Evolutionary conservation across 2,113 vertebrate species (phyloP).

Genomic region (Anas platyrhynchos): DNA sequence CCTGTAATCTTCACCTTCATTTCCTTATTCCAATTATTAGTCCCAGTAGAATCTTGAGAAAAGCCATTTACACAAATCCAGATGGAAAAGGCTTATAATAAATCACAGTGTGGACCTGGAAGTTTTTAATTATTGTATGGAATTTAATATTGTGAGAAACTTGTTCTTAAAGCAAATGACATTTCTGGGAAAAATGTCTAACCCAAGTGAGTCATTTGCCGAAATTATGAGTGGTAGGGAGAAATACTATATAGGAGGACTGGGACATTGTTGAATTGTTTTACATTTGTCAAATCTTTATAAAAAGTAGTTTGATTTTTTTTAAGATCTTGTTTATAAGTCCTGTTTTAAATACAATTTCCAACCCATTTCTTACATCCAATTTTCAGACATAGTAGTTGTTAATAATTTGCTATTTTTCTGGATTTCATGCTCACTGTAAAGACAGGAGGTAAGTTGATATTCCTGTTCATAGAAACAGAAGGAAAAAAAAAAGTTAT

Average conservation of each 20-base stretch:
- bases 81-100: not conserved
- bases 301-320: not conserved
- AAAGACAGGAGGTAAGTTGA: not conserved
- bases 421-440: not conserved
- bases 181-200: not conserved
- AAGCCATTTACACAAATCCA: not conserved
- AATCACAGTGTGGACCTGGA: not conserved
- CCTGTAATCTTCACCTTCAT: not conserved
- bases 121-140: not conserved
- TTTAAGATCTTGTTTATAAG: not conserved
- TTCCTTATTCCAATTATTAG: not conserved
- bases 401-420: not conserved
- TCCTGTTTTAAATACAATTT: not conserved
- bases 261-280: accelerated
- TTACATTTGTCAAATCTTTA: not conserved
- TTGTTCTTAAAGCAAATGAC: not conserved
- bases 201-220: not conserved
- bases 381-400: not conserved
- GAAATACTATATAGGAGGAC: not conserved
- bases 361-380: not conserved
- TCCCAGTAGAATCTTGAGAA: not conserved
- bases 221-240: not conserved
- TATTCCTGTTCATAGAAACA: not conserved
- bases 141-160: not conserved
- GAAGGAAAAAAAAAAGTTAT: not conserved